These are phyloP conservation scores for Drosophila maculinotata DNA, from an alignment of 2,888 invertebrate species.

Conservation along the genomic window DNA sequence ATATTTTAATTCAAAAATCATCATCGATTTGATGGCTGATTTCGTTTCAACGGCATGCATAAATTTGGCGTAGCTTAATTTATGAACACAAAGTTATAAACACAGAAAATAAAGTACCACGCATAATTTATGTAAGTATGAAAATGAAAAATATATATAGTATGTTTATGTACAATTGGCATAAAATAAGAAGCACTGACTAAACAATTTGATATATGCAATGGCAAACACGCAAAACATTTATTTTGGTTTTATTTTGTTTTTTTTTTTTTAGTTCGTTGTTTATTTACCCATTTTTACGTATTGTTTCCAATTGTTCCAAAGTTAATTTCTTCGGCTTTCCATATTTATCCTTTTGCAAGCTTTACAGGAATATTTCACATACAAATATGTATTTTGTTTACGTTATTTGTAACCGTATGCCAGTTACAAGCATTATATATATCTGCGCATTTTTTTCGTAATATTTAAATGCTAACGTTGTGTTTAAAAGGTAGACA, in stretches of 20 bases:
- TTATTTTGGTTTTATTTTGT: slow-evolving; percentile 42
- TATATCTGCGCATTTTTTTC: slow-evolving; percentile 33
- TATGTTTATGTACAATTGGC: slow-evolving; percentile 52
- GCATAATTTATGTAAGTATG: slow-evolving; percentile 28
- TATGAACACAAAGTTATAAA: slow-evolving; percentile 36
- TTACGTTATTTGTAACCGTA: slow-evolving; percentile 56
- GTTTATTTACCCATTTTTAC: slow-evolving; percentile 89
- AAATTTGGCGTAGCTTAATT: slow-evolving; percentile 35
- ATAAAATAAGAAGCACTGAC: slow-evolving; percentile 62
- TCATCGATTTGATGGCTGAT: too few species aligned
- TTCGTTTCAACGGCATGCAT: slow-evolving; percentile 43
- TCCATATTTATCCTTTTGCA: slow-evolving; percentile 94
- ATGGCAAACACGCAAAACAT: slow-evolving; percentile 70
- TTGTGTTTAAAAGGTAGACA: slow-evolving; percentile 18
- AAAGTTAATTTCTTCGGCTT: slow-evolving; percentile 92
- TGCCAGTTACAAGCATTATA: slow-evolving; percentile 12
- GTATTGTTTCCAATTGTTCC: slow-evolving; percentile 91
- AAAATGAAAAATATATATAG: slow-evolving; percentile 46
- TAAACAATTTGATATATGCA: slow-evolving; percentile 57
- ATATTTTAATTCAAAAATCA: too few species aligned
- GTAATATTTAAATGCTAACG: slow-evolving; percentile 28
- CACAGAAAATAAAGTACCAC: slow-evolving; percentile 25
- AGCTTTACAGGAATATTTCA: slow-evolving; percentile 89
- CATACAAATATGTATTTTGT: slow-evolving; percentile 66
- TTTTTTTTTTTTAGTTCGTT: slow-evolving; percentile 51